Evolutionary conservation across 2,888 invertebrate species (phyloP).

Genomic region (Bombylius major): DNA sequence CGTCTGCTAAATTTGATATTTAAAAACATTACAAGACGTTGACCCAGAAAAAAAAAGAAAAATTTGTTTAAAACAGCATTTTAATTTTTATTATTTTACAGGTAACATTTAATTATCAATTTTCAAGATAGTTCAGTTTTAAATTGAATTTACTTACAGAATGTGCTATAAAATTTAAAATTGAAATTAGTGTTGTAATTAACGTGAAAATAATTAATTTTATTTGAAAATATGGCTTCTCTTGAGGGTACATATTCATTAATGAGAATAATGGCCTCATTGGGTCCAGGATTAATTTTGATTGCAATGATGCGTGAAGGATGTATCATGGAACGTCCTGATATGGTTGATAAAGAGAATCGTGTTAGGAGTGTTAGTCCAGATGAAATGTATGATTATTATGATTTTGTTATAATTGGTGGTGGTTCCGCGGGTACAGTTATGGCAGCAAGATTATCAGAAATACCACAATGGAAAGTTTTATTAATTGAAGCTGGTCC

Average conservation of each 20-base stretch:
- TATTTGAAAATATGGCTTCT: slow-evolving; percentile 6
- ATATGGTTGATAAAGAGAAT: slow-evolving; percentile 54
- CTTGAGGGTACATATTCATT: slow-evolving; percentile 40
- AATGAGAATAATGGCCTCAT: slow-evolving; percentile 48
- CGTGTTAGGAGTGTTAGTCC: slow-evolving; percentile 45
- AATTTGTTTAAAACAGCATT: too few relatives aligned
- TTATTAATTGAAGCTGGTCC: slow-evolving; percentile 69
- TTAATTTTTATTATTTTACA: too few relatives aligned
- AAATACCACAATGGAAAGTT: slow-evolving; percentile 57
- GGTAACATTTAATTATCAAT: too few relatives aligned
- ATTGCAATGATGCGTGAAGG: slow-evolving; percentile 50
- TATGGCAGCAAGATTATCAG: slow-evolving; percentile 63
- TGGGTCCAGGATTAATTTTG: slow-evolving; percentile 52
- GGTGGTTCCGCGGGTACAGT: slow-evolving; percentile 74
- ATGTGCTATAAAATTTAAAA: too few relatives aligned
- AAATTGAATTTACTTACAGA: too few relatives aligned
- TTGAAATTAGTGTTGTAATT: too few relatives aligned
- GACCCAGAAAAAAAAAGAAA: too few relatives aligned
- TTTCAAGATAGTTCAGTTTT: too few relatives aligned
- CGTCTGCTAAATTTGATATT: too few relatives aligned
- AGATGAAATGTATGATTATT: slow-evolving; percentile 44
- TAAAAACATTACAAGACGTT: too few relatives aligned
- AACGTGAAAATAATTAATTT: too few relatives aligned
- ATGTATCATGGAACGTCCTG: slow-evolving; percentile 51
- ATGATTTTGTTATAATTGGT: slow-evolving; percentile 71